Base-by-base conservation (phyloP, 1,140 invertebrate genomes). In the Atopsyche davidsoni region DNA sequence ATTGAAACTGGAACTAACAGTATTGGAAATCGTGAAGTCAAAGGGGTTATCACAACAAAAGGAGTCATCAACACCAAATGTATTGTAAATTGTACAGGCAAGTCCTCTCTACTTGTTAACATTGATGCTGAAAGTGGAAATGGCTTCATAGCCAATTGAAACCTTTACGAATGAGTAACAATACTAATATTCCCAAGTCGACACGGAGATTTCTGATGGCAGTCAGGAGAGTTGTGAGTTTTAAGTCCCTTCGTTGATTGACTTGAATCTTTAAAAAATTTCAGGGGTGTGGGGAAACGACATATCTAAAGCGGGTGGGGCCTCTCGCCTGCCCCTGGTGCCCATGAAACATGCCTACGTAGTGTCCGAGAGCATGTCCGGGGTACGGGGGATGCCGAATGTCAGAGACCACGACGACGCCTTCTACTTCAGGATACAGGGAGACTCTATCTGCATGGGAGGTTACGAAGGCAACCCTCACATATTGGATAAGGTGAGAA, bases 301-400 rank as follows among this genome's bases (percentile, higher is more conserved):
- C 48, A 69, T 93, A 38, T 79, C 85, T 0, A 71, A 79, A 51
- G 81, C 83, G 67, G 80, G 82, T 14, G 86, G 85, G 1, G 62
- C 87, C 1, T 73, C 78, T 19, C 68, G 76, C 7, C 77, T 92
- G 7, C 90, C 90, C 0, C 55, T 92, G 14, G 68, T 84, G 19
- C 80, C 88, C 0, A 89, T 93, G 79, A 91, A 92, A 64, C 91
- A 94, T 62, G 83, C 90, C 0, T 95, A 93, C 59, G 81, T 94
- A 3, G 80, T 93, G 0, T 87, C 84, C 0, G 86, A 92, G 49
- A 73, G 76, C 1, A 85, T 92, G 32, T 75, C 82, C 6, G 80
- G 81, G 51, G 79, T 88, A 0, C 73, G 83, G 31, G 80, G 79
- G 9, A 69, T 82, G 53, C 89, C 91, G 2, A 92, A 92, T 60